Evolutionary conservation across 2,797 vertebrate genomes (phyloP), one percentile per base, ranked within the genome.

Genomic region (Oreonectes daqikongensis): DNA sequence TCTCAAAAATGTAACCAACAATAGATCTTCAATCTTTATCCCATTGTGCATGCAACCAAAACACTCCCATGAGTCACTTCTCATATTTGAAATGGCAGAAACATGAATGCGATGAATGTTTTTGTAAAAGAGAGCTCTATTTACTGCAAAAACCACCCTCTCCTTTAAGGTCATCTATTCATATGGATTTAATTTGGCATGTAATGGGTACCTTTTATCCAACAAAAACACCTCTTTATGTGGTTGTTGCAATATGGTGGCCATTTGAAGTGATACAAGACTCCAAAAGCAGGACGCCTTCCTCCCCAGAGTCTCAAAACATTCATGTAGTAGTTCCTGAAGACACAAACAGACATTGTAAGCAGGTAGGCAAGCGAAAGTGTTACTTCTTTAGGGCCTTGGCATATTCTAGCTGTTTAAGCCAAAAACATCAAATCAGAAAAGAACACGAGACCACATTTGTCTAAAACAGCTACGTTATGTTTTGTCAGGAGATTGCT

Each of bases 211-310:
- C 59, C 75, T 73, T 72, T 78, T 80, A 72, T 84, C 83, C 83
- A 84, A 84, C 57, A 35, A 80, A 84, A 84, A 84, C 53, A 84
- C 75, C 52, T 40, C 68, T 82, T 82, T 69, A 82, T 84, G 81
- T 84, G 81, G 81, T 78, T 78, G 67, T 68, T 80, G 78, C 70
- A 80, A 72, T 30, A 40, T 46, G 32, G 74, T 55, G 12, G 63
- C 61, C 72, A 68, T 79, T 72, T 50, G 22, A 84, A 79, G 72
- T 42, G 44, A 82, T 79, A 83, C 75, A 76, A 75, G 80, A 63
- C 73, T 82, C 79, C 68, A 71, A 81, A 85, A 85, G 75, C 82
- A 79, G 72, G 80, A 81, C 80, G 52, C 77, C 55, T 77, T 82
- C 80, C 82, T 84, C 79, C 80, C 76, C 52, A 18, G 81, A 70